Percentiles rank a stretch among this genome's conserved stretches.
Evolutionary conservation across 2,113 vertebrate species (phyloP).

Genomic region (Corythornis madagascariensis): DNA sequence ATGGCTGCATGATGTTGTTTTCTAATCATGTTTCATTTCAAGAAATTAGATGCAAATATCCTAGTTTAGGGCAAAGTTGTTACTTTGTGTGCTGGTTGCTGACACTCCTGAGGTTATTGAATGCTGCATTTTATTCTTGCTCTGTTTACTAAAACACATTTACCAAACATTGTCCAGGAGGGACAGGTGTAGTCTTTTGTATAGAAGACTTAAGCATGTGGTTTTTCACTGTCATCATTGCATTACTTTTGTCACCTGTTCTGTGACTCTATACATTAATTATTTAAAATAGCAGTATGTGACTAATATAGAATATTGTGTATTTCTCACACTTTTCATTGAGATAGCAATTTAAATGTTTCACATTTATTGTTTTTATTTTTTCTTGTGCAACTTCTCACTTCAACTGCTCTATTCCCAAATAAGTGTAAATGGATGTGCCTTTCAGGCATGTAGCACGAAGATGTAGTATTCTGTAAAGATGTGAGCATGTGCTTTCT

Average conservation of each 20-base stretch:
- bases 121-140: neutral
- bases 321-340: neutral
- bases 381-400: neutral
- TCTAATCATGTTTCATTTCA: neutral
- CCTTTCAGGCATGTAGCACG: neutral
- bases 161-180: neutral
- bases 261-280: neutral
- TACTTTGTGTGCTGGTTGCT: neutral
- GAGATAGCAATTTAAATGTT: neutral
- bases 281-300: neutral
- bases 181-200: neutral
- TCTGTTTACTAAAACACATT: neutral
- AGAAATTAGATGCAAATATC: neutral
- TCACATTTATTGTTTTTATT: neutral
- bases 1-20: neutral
- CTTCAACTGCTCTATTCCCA: neutral
- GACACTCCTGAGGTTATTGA: neutral
- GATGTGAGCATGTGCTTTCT: conserved; percentile 62
- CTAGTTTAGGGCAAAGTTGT: neutral
- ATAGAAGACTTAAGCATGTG: accelerated
- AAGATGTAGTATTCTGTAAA: neutral
- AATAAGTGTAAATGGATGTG: neutral
- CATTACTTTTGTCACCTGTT: neutral
- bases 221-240: neutral
- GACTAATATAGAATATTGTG: neutral